Evolutionary conservation across 2,113 vertebrate genomes (phyloP), one percentile per base, ranked within the genome.

Genomic region (Empidonax traillii): DNA sequence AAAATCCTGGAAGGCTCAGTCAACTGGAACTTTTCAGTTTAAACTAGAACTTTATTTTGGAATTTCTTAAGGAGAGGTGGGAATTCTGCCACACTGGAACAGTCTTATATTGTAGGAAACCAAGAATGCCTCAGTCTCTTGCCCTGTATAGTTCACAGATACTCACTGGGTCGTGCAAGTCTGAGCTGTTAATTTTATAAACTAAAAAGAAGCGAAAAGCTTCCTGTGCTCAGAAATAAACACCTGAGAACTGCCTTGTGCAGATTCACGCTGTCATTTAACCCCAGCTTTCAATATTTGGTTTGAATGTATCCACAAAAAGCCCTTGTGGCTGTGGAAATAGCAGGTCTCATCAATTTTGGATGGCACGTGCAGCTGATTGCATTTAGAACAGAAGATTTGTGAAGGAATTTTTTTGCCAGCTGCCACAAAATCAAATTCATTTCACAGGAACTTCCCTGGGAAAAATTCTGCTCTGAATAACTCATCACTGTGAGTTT

Each of bases 171-270:
- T 67, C 75, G 20, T 77, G 31, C 41, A 77, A 74, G 25, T 35
- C 49, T 68, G n/a, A 95, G 37, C 49, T 93, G 61, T 80, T 94
- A 71, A 83, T 86, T 95, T 91, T 84, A 41, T 89, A 49, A 73
- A 78, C 39, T 44, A 28, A 74, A 90, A 88, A 82, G 20, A 69
- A 49, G 35, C 43, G 44, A 23, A 75, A 37, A 41, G 43, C 41
- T 85, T 87, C 49, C 39, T 35, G 16, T 59, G 41, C 58, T 92
- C 17, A 71, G 51, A 35, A 88, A 21, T 63, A 88, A 84, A 46
- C 23, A 44, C 24, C 58, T 53, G 58, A 69, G 43, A 44, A 28
- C 28, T 59, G 56, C 22, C 3, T 27, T 62, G 67, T 73, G 51
- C 51, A 65, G 69, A 47, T 43, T 59, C 52, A 22, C 18, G 2